Conservation (phyloP, 2,113 vertebrate genomes). For the Oreochromis aureus region DNA sequence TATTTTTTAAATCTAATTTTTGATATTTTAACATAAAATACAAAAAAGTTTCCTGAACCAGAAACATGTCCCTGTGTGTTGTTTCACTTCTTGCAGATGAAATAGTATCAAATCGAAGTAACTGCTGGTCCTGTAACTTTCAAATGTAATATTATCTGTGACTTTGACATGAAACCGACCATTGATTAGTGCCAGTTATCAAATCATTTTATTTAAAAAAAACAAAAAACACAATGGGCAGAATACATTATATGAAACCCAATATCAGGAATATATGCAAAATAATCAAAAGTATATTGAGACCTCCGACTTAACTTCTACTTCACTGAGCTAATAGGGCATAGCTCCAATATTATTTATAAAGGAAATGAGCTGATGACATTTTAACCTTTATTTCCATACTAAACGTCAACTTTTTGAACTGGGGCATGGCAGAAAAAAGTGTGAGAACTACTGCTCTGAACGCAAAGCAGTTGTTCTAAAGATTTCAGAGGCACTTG, state of each 20-base stretch:
- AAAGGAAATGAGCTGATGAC: not conserved
- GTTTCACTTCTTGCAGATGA: not conserved
- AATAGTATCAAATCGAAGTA: not conserved
- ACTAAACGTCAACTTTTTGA: not conserved
- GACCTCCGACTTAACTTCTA: not conserved
- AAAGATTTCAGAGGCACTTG: not conserved
- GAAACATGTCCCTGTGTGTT: not conserved
- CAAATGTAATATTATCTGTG: not conserved
- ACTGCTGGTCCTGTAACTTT: conserved; percentile 7
- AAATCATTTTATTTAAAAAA: not conserved
- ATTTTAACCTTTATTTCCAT: not conserved
- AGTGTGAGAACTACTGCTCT: not conserved
- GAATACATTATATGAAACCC: not conserved
- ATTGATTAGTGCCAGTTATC: not conserved
- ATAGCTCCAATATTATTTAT: not conserved
- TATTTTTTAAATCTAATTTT: not conserved
- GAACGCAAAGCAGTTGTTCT: not conserved
- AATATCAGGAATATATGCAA: not conserved
- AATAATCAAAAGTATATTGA: not conserved
- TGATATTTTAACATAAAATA: not conserved
- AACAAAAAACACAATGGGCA: rapidly evolving
- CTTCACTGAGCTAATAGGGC: not conserved
- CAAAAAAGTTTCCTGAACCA: not conserved
- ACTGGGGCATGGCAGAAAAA: not conserved
- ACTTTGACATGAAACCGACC: not conserved